Evolutionary conservation across 2,113 vertebrate species (phyloP), one percentile per base, ranked within the genome.

Genomic region (Leptobrachium leishanense): DNA sequence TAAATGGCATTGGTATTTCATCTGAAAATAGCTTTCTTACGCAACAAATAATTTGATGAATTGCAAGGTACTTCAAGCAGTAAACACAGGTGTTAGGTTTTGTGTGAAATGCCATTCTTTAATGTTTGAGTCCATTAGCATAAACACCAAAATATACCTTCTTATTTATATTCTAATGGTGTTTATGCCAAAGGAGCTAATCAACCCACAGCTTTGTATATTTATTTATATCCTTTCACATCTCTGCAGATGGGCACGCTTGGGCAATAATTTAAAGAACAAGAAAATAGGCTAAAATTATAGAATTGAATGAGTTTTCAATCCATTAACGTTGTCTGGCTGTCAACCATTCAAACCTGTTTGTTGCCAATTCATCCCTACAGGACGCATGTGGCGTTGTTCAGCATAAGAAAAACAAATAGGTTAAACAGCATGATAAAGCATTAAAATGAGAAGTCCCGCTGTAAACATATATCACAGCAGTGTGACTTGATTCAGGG

Each of bases 391-490:
- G 43, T 43, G 59, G 7, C 39, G 65, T 72, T 79, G 77, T 79
- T 79, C 62, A 44, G 20, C 12, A 2, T 43, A 44, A 50, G 13
- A 55, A 46, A 55, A 43, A 63, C 72, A 63, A 78, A 68, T 54
- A 57, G 70, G 70, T 53, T 79, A 63, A 68, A 53, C 77, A 79
- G 77, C 70, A 67, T 54, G 77, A 79, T 2, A 73, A 57, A 53
- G 63, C 62, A 79, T 79, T 73, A 79, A 42, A n/a, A 44, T n/a
- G 70, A 9, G 59, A 55, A 44, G 70, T 53, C 77, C 70, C 44
- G 70, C 70, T 79, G 62, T 39, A 79, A 79, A 55, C 70, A 73
- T 73, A 72, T 41, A 73, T 79, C 62, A 79, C 55, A 74, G 55
- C 40, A 44, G 77, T 57, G 43, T 67, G 62, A 73, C 64, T 66